Evolutionary conservation across 2,888 invertebrate genomes (phyloP), one percentile per base, ranked within the genome.

Genomic region (Morpho deidamia): DNA sequence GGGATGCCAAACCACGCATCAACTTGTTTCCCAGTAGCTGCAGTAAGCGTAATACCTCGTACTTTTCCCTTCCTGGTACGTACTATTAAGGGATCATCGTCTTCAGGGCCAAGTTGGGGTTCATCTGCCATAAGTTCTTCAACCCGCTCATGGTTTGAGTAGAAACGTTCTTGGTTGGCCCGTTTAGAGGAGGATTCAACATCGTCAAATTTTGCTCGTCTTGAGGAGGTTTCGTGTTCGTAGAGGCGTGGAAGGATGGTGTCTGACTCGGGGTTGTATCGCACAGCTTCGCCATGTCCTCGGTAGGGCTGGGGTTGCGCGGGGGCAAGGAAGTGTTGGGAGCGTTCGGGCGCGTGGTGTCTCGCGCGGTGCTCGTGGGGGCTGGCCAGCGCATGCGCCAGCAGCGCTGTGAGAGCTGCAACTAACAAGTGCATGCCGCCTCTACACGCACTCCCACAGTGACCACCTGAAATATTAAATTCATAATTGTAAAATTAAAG

Each of bases 1-100:
- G 95, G 95, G 60, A 96, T 95, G 38, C 95, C 95, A 70, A 94
- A 90, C 95, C 96, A 96, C 7, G 94, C 94, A 76, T 96, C 96
- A 58, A 96, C 94, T 78, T 93, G 92, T 81, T 96, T 93, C 54
- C 94, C 94, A 57, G 96, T 93, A 61, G 94, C 92, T 11, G 95
- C 93, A 33, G 91, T 92, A 63, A 95, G 83, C 44, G 95, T 95
- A 59, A 92, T 90, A n/a, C 96, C 96, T 68, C 93, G 91, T 45
- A 96, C 93, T 76, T 92, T 92, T 55, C 95, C 95, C 80, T 95
- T 95, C 68, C 92, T 93, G 23, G 95, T 96, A 65, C 93, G 91
- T 14, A 96, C 91, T n/a, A 96, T 85, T 44, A 96, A 86, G 1
- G 94, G 93, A 73, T 95, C 95, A 42, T 93, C 92, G 40, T 90